phyloP scores from a whole-genome alignment of 2,888 invertebrate genomes.

The Drosophila gaucha region DNA sequence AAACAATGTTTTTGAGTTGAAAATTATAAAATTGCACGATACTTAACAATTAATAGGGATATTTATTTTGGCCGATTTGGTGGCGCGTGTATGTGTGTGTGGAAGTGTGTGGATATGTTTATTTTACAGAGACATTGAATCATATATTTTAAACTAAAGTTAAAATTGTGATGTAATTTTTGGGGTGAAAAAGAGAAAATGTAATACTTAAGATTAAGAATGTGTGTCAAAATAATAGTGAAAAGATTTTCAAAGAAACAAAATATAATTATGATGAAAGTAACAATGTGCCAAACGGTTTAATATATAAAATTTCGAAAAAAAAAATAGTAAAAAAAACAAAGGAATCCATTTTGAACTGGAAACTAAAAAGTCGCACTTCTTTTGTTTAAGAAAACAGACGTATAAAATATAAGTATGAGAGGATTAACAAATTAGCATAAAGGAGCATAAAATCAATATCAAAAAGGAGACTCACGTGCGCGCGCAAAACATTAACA shows the following conservation, averaged over 20 bases:
- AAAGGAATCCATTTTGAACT: constrained; percentile 33
- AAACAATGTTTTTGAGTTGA: constrained; percentile 22
- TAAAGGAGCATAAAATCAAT: constrained; percentile 69
- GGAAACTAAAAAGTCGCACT: constrained; percentile 61
- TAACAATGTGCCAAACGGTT: constrained; percentile 24
- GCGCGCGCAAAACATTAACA: constrained; percentile 81
- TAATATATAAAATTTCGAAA: background rate
- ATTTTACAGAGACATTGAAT: constrained; percentile 44
- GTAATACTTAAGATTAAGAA: constrained; percentile 62
- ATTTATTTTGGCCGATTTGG: constrained; percentile 33
- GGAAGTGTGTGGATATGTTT: constrained; percentile 34
- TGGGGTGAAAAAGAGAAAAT: constrained; percentile 39
- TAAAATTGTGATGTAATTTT: constrained; percentile 66
- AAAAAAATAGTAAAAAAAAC: constrained; percentile 8
- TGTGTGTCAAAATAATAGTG: constrained; percentile 46
- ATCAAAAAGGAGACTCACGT: constrained; percentile 81
- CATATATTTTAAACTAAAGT: constrained; percentile 35
- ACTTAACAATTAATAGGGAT: constrained; percentile 62
- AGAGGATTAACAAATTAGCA: constrained; percentile 58
- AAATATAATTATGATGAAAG: constrained; percentile 21
- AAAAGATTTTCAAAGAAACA: constrained; percentile 39
- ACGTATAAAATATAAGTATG: constrained; percentile 38
- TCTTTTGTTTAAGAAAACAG: constrained; percentile 24
- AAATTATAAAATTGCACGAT: constrained; percentile 66
- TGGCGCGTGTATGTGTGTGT: constrained; percentile 4